phyloP scores from a whole-genome alignment of 2,888 invertebrate genomes.

The Malthinus flaveolus region DNA sequence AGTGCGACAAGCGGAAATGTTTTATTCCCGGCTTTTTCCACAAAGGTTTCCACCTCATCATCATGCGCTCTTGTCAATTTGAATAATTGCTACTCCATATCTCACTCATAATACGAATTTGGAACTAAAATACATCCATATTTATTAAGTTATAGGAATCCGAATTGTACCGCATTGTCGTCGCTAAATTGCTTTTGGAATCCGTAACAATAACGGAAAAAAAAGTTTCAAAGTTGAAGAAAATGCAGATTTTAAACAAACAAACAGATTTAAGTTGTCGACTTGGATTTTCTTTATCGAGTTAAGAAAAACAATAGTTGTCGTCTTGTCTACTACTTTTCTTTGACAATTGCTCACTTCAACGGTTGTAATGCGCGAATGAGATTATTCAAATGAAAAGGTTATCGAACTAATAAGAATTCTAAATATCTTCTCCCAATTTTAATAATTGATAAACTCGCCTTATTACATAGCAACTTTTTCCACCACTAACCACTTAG shows the following conservation, averaged over 20 bases:
- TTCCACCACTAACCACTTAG: no score
- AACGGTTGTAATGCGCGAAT: no score
- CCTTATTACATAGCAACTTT: no score
- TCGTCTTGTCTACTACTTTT: neutral
- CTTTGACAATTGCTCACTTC: neutral
- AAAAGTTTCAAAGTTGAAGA: conserved; percentile 6
- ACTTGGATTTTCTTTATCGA: conserved; percentile 10
- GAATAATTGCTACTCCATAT: conserved; percentile 19
- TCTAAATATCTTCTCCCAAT: no score
- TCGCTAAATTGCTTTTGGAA: conserved; percentile 13
- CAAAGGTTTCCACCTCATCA: conserved; percentile 16
- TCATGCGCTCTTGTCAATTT: conserved; percentile 17
- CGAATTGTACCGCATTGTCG: conserved; percentile 3
- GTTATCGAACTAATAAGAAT: no score
- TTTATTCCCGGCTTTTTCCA: conserved; percentile 15
- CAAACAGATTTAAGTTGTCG: conserved; percentile 14
- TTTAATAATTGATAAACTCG: no score
- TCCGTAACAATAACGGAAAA: conserved; percentile 5
- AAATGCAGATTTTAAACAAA: conserved; percentile 11
- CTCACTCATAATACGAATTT: conserved; percentile 15
- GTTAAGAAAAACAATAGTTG: conserved; percentile 5
- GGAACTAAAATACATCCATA: conserved; percentile 12
- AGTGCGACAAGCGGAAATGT: conserved; percentile 10
- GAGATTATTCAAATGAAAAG: no score
- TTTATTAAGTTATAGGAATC: conserved; percentile 17